These are phyloP conservation scores for Himalopsyche anomala DNA, from an alignment of 2,888 invertebrate species.

Conservation along the genomic window DNA sequence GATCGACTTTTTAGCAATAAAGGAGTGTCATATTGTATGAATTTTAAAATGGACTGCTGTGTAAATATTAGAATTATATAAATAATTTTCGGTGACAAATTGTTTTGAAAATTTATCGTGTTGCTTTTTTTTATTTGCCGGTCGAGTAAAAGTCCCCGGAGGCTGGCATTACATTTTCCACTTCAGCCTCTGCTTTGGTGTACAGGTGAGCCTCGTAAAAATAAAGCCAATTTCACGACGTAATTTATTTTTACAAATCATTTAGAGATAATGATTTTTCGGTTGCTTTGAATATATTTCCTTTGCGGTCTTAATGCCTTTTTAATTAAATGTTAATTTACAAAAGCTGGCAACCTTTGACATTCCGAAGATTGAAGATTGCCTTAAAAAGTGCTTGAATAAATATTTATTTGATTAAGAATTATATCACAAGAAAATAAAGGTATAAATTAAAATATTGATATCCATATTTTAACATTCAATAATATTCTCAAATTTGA, in stretches of 20 bases:
- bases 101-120: not conserved
- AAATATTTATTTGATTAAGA: no score
- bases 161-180: not conserved
- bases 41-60: no score
- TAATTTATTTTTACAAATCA: not conserved
- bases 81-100: not conserved
- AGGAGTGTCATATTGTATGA: no score
- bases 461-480: no score
- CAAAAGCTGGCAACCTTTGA: not conserved
- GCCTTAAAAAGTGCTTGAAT: no score
- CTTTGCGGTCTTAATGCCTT: not conserved
- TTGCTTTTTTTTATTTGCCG: not conserved
- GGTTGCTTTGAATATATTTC: slow-evolving; percentile 11
- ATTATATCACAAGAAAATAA: no score
- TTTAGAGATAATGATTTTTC: slow-evolving; percentile 24
- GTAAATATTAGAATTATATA: no score
- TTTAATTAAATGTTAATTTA: not conserved
- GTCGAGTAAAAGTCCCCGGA: slow-evolving; percentile 13
- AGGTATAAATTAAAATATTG: no score
- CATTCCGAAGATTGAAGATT: no score
- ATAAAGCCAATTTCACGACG: not conserved
- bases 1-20: no score
- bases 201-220: slow-evolving; percentile 26
- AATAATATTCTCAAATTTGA: no score
- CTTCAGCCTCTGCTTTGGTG: not conserved